phyloP scores from a whole-genome alignment of 2,888 invertebrate species.

The Alloscopus bannaensis region DNA sequence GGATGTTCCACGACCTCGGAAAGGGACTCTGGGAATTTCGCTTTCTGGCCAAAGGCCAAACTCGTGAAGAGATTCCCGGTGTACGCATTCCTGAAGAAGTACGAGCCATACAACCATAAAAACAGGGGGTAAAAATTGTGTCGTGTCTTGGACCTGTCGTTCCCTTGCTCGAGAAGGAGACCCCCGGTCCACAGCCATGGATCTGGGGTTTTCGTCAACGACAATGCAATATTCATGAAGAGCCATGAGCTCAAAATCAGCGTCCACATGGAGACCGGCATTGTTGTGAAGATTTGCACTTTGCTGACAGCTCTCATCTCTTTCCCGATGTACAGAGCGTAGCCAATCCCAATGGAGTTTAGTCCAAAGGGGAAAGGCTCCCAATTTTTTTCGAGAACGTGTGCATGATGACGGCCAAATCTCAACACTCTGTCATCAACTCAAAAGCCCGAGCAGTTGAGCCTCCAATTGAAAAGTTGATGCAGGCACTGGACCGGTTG shows the following conservation, averaged over 20 bases:
- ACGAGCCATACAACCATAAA: not conserved
- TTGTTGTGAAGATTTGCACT: not conserved
- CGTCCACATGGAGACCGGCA: not conserved
- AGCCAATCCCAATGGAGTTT: not conserved
- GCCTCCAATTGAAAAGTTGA: too few species aligned
- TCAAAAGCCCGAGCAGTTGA: too few species aligned
- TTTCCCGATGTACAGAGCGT: not conserved
- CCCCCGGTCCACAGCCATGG: not conserved
- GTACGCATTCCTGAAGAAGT: not conserved
- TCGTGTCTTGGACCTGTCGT: not conserved
- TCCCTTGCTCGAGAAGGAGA: not conserved
- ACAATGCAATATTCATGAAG: not conserved
- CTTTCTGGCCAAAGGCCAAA: not conserved
- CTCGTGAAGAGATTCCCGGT: not conserved
- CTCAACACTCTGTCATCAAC: too few species aligned
- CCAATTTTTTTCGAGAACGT: too few species aligned
- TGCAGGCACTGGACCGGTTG: too few species aligned
- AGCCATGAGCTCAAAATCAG: not conserved
- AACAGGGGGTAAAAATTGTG: not conserved
- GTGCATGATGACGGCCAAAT: too few species aligned
- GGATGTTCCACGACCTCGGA: not conserved
- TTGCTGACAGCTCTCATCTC: not conserved
- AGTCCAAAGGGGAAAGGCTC: not conserved
- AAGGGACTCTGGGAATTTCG: not conserved
- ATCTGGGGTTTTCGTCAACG: not conserved